Evolutionary conservation across 2,888 invertebrate species (phyloP), one percentile per base, ranked within the genome.

Genomic region (Heteropelma amictum): DNA sequence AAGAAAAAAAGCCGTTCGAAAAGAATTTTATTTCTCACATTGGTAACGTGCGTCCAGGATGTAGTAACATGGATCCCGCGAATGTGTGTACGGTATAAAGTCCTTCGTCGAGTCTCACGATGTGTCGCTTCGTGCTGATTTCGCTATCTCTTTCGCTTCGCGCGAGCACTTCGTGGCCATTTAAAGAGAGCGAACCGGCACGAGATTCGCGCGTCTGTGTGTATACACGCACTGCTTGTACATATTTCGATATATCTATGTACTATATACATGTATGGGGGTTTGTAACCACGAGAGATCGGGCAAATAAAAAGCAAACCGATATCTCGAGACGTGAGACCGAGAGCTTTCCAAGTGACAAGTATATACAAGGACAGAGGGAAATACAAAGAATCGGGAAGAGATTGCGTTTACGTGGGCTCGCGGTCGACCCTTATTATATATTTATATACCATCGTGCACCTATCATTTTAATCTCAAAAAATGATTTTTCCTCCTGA

Each of bases 131-230:
- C 28, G 19, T 54, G 40, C 54, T 23, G 35, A 47, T 45, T 64
- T 73, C 63, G 47, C 70, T 75, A 65, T 65, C 45, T 72, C 72
- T 71, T 67, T 47, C 53, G 54, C 51, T 64, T 42, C 69, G 69
- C 47, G 70, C 65, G 67, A 68, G 56, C 56, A 38, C 65, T 69
- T 65, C 64, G 70, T 75, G 75, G 75, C 75, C 75, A 75, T 75
- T 75, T 75, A 75, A 70, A 75, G 74, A 71, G 64, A 70, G 47
- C 75, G 45, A 71, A 75, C 70, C 60, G 47, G 47, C 72, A 56
- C 68, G 61, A 68, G 67, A 63, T 64, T 60, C 70, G 70, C 47
- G 61, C 56, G 68, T 49, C 26, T 21, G 12, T 45, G 26, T 30
- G 21, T 35, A 49, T 14, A 64, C 21, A 53, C 19, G 51, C 6